These are phyloP conservation scores for Alaudala cheleensis DNA, from an alignment of 2,113 vertebrate genomes.

Conservation along the genomic window DNA sequence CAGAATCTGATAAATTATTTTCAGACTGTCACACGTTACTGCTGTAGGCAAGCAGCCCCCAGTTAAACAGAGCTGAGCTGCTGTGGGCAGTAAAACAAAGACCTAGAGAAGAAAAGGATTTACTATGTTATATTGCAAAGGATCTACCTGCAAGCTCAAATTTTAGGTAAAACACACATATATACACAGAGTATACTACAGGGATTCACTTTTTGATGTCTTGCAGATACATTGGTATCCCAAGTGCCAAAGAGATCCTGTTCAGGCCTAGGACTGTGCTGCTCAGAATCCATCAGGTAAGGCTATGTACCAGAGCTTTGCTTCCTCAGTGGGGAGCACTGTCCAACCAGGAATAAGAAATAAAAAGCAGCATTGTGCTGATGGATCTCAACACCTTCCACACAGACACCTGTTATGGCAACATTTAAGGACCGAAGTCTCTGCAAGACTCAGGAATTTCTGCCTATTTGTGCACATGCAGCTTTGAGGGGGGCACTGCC, in stretches of 20 bases:
- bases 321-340: background rate
- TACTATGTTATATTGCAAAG: background rate
- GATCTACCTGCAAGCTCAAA: background rate
- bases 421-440: background rate
- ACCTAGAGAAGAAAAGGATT: background rate
- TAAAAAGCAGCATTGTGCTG: background rate
- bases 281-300: background rate
- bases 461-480: background rate
- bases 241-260: background rate
- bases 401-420: background rate
- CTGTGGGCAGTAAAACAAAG: background rate
- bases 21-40: background rate
- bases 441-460: background rate
- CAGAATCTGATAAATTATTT: background rate
- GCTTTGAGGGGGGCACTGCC: background rate
- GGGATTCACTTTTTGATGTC: background rate
- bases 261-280: background rate
- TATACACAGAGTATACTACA: background rate
- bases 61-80: background rate
- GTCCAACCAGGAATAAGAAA: background rate
- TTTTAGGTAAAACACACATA: background rate
- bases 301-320: background rate
- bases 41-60: background rate
- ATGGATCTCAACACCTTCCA: background rate
- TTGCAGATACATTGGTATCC: background rate